Base-by-base conservation (phyloP, 2,797 vertebrate genomes). In the Sebastolobus alascanus region DNA sequence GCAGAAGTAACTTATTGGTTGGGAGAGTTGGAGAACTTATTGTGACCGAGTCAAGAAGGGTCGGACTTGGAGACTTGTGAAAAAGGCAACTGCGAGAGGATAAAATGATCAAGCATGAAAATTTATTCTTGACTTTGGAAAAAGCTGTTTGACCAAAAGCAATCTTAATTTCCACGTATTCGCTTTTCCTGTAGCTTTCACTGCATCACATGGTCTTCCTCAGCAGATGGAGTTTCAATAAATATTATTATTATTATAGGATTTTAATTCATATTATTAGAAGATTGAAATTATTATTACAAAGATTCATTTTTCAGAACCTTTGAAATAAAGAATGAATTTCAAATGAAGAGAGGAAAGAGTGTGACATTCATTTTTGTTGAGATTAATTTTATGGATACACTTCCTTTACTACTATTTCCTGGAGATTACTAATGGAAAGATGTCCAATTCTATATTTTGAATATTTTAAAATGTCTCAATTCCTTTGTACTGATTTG, bases 1-100 rank as follows among this genome's bases (percentile, higher is more conserved):
- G 55, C 65, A 66, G 73, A 52, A n/a, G 31, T 10, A 13, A 64
- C 58, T 58, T 22, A 46, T 22, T 63, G 69, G 46, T 68, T 27
- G 50, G 20, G 8, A 5, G 46, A 56, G 82, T 29, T 12, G n/a
- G 37, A 63, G 38, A 54, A 29, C 4, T 20, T 38, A 46, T 11
- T 13, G 13, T 40, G 16, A 7, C 22, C 22, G 1, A 63, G 20
- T 27, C 16, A 3, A 31, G 20, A 14, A 5, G 25, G 43, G 40
- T 13, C 31, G 38, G 63, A 40, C 29, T 4, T 1, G 0, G n/a
- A 35, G n/a, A 4, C 9, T 25, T 31, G 60, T 22, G 18, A 10
- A 7, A 5, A 16, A 13, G 38, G 4, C 25, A 25, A 25, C 25
- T 25, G 25, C 25, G 25, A 25, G 25, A 58, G 2, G 18, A 25